Percentiles rank a stretch among this genome's conserved stretches.
Evolutionary conservation across 2,888 invertebrate genomes (phyloP).

Genomic region (Eilema griseolum): DNA sequence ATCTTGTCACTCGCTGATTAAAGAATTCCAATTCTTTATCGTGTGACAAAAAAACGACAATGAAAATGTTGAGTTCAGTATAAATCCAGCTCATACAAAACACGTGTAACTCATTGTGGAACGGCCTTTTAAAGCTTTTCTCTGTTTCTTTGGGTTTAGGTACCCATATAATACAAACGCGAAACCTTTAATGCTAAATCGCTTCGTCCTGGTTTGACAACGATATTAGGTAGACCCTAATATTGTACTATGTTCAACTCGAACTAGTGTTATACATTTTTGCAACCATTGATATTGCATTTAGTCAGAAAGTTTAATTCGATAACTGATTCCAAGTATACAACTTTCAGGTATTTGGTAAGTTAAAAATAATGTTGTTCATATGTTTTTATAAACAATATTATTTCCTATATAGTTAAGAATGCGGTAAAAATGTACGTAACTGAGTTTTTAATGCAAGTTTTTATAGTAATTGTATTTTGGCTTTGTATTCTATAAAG

Average conservation of each 20-base stretch:
- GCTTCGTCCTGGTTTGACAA: background rate
- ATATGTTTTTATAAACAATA: background rate
- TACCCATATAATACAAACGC: conserved; percentile 2
- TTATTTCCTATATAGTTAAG: background rate
- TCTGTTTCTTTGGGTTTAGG: background rate
- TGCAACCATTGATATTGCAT: background rate
- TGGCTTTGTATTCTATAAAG: background rate
- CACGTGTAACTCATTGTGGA: background rate
- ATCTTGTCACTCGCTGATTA: background rate
- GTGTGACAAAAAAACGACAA: background rate
- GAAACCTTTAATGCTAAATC: background rate
- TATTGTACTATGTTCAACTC: background rate
- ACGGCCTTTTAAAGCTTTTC: background rate
- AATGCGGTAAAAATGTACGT: background rate
- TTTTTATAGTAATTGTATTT: background rate
- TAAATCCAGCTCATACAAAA: background rate
- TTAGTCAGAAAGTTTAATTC: background rate
- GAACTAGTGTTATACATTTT: background rate
- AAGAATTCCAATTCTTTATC: conserved; percentile 4
- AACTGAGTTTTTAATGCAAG: background rate
- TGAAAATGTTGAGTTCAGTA: too few relatives aligned
- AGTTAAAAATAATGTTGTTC: background rate
- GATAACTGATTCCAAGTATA: background rate
- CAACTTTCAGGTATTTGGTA: conserved; percentile 7
- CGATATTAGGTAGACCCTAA: background rate